These are phyloP conservation scores for Prolemur simus DNA, from an alignment of 2,113 vertebrate genomes.

Conservation along the genomic window DNA sequence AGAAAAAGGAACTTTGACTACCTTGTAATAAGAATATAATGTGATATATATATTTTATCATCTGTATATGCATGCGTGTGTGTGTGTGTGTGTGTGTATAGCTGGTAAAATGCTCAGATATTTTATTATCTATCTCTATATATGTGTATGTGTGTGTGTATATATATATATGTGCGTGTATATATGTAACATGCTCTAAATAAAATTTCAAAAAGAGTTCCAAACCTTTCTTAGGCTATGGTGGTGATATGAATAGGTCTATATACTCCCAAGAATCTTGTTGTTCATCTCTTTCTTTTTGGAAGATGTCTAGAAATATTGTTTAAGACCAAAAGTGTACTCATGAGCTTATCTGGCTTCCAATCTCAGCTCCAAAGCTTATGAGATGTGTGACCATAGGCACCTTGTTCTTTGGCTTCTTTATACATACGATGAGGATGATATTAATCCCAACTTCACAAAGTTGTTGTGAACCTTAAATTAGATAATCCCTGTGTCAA, in stretches of 20 bases:
- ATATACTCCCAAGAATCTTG: neutral
- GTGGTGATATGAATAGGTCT: neutral
- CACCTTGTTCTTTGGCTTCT: neutral
- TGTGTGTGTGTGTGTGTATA: neutral
- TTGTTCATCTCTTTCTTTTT: neutral
- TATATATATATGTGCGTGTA: neutral
- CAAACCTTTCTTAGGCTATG: neutral
- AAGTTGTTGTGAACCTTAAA: neutral
- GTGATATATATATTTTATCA: neutral
- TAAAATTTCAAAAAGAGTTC: neutral
- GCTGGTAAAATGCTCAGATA: neutral
- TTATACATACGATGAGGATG: neutral
- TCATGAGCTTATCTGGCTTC: neutral
- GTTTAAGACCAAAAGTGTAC: neutral
- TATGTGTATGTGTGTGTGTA: neutral
- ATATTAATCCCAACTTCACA: slow-evolving; percentile 11
- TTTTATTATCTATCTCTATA: neutral
- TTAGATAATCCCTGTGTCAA: slow-evolving; percentile 35
- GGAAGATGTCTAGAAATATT: neutral
- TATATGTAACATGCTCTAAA: neutral
- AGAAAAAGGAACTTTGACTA: neutral
- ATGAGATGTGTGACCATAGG: neutral
- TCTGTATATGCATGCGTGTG: neutral
- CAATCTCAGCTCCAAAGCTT: neutral
- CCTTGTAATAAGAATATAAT: neutral